phyloP scores from a whole-genome alignment of 1,140 invertebrate species.

The Nymphalis io region DNA sequence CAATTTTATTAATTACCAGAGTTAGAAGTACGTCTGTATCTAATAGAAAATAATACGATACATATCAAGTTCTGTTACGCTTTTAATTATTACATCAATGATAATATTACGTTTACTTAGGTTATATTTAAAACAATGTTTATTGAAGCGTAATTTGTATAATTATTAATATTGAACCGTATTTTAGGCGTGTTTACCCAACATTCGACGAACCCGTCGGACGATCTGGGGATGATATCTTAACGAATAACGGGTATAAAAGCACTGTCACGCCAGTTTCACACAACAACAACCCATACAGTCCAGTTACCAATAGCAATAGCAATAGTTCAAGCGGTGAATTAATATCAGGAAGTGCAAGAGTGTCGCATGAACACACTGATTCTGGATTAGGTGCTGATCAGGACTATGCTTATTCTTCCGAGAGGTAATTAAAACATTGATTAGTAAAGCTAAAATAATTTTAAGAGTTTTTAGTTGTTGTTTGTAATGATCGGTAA shows the following conservation, averaged over 20 bases:
- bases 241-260: constrained; percentile 71
- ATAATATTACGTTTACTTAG: neutral
- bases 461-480: neutral
- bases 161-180: constrained; percentile 4
- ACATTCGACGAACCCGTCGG: constrained; percentile 66
- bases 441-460: neutral
- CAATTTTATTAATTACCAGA: too few species aligned
- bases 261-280: constrained; percentile 56
- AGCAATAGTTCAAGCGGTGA: constrained; percentile 80
- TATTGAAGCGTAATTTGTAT: neutral
- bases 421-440: constrained; percentile 77
- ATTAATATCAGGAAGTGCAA: constrained; percentile 77
- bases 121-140: neutral
- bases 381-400: constrained; percentile 86
- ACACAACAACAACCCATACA: constrained; percentile 71
- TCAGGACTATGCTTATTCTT: constrained; percentile 84
- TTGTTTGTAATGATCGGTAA: neutral
- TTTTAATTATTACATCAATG: too few species aligned
- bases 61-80: too few species aligned
- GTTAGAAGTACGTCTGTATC: too few species aligned
- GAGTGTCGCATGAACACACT: constrained; percentile 85
- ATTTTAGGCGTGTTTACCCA: constrained; percentile 69
- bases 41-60: too few species aligned
- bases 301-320: constrained; percentile 75
- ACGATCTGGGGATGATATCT: constrained; percentile 61